These are phyloP conservation scores for Muschampia plurimacula DNA, from an alignment of 2,888 invertebrate species.

Conservation along the genomic window DNA sequence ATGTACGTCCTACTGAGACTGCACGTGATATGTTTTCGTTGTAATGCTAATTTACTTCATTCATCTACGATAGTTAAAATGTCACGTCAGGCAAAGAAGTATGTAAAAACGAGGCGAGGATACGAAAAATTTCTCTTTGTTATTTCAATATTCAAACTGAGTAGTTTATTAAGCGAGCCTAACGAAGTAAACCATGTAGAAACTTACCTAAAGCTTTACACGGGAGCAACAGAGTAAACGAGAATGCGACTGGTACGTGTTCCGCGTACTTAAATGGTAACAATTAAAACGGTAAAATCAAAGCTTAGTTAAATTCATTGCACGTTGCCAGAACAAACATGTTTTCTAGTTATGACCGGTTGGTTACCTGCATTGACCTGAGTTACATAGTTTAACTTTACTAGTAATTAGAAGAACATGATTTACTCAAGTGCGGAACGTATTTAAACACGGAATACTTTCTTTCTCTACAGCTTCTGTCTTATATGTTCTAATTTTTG, in stretches of 20 bases:
- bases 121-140: neutral
- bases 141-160: slow-evolving; percentile 19
- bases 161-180: slow-evolving; percentile 29
- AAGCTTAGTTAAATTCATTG: slow-evolving; percentile 40
- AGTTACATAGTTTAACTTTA: neutral
- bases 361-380: neutral
- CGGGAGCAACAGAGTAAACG: slow-evolving; percentile 26
- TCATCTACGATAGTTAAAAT: slow-evolving; percentile 17
- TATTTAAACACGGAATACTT: neutral
- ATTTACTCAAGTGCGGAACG: slow-evolving; percentile 1
- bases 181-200: slow-evolving; percentile 25
- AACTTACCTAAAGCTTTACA: slow-evolving; percentile 29
- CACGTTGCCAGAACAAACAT: slow-evolving; percentile 41
- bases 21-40: neutral
- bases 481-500: neutral
- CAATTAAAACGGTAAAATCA: slow-evolving; percentile 42
- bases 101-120: neutral
- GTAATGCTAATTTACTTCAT: slow-evolving; percentile 21
- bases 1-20: neutral
- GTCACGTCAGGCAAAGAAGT: slow-evolving; percentile 13
- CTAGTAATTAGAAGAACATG: neutral
- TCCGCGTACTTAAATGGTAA: slow-evolving; percentile 20
- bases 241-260: slow-evolving; percentile 30
- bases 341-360: slow-evolving; percentile 45
- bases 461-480: neutral